These are phyloP conservation scores for Neuroterus valhalla DNA, from an alignment of 1,140 invertebrate species.

Conservation along the genomic window DNA sequence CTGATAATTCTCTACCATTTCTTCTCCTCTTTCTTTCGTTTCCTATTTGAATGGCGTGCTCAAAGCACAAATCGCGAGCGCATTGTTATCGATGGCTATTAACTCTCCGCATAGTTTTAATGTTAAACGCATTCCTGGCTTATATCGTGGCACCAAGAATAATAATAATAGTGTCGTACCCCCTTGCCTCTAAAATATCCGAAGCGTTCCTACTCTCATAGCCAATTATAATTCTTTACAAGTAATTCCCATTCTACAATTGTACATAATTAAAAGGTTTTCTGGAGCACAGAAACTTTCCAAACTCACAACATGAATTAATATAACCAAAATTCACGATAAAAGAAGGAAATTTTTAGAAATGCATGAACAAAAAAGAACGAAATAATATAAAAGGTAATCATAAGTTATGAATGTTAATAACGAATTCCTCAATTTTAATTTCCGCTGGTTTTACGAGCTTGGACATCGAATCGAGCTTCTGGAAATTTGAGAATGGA, in stretches of 20 bases:
- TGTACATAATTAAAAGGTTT: too few relatives aligned
- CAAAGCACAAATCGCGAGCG: constrained; percentile 43
- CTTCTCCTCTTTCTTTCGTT: constrained; percentile 20
- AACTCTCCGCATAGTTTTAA: constrained; percentile 61
- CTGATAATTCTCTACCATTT: constrained; percentile 8
- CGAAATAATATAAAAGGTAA: constrained; percentile 33
- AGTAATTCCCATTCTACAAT: background rate
- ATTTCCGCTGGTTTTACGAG: constrained; percentile 39
- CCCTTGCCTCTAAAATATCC: background rate
- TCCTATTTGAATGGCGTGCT: constrained; percentile 27
- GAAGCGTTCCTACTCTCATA: background rate
- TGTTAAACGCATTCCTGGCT: constrained; percentile 55
- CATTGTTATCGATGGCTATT: constrained; percentile 53
- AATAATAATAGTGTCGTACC: constrained; percentile 23
- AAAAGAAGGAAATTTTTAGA: background rate
- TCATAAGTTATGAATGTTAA: constrained; percentile 15
- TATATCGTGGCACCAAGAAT: constrained; percentile 50
- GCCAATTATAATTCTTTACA: background rate
- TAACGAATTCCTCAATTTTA: constrained; percentile 21
- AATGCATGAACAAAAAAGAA: constrained; percentile 4
- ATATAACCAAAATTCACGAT: too few relatives aligned
- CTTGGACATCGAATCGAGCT: constrained; percentile 36
- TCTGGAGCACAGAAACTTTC: too few relatives aligned
- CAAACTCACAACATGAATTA: too few relatives aligned
- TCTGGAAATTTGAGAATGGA: constrained; percentile 22